Percentiles rank a stretch among this genome's conserved stretches.
Evolutionary conservation across 2,797 vertebrate species (phyloP).

Genomic region (Kryptolebias ocellatus): DNA sequence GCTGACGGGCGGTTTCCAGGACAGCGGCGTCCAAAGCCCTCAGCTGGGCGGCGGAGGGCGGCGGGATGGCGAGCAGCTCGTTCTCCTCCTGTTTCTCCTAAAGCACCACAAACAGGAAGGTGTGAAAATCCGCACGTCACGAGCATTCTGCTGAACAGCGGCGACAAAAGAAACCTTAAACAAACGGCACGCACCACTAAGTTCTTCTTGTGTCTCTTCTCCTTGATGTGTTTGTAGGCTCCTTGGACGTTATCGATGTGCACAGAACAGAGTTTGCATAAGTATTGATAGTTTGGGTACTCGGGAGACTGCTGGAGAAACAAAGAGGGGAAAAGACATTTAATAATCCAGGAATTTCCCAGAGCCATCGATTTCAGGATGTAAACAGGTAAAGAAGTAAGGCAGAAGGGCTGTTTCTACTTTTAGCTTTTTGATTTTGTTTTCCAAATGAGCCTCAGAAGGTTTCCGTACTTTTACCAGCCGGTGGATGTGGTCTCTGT

Average conservation of each 20-base stretch:
- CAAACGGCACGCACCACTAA: conserved; percentile 79
- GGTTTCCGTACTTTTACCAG: conserved; percentile 87
- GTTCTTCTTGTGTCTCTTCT: conserved; percentile 99
- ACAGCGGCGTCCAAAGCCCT: conserved; percentile 88
- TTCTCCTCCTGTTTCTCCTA: conserved; percentile 99
- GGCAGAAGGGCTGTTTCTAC: too few species aligned
- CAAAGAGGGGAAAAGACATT: background rate
- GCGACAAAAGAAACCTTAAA: too few species aligned
- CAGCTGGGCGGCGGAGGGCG: conserved; percentile 87
- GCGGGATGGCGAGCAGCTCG: conserved; percentile 89
- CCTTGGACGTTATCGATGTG: conserved; percentile 98
- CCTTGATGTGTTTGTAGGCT: conserved; percentile 99
- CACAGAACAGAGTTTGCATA: conserved; percentile 97
- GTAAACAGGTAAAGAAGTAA: too few species aligned
- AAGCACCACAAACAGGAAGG: background rate
- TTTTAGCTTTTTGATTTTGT: too few species aligned
- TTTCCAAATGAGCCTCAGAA: too few species aligned
- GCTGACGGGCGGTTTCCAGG: conserved; percentile 83
- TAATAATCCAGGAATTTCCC: background rate
- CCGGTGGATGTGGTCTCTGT: conserved; percentile 95
- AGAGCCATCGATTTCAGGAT: too few species aligned
- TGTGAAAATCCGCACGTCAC: background rate
- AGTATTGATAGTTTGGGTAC: conserved; percentile 95
- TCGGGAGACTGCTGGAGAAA: conserved; percentile 90
- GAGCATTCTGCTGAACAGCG: background rate